Evolutionary conservation across 1,140 invertebrate genomes (phyloP), one percentile per base, ranked within the genome.

Genomic region (Philaenus spumarius): DNA sequence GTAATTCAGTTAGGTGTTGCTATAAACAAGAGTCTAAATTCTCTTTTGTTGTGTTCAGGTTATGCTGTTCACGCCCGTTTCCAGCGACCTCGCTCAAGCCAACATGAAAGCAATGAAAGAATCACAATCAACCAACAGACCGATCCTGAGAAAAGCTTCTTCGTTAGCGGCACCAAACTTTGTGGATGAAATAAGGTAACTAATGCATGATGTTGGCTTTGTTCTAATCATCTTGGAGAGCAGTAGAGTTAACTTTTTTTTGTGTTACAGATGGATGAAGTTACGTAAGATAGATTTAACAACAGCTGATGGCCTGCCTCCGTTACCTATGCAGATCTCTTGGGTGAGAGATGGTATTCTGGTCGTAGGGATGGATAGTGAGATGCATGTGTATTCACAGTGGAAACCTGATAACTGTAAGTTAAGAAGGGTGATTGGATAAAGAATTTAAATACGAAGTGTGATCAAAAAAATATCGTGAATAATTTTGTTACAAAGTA

Each of bases 331-430:
- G 89, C 93, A 97, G 70, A 90, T 98, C 61, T 96, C 93, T 0
- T 99, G 97, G 97, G 95, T 98, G 0, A 80, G 96, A 26, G 95
- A 97, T 68, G 97, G 97, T 2, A 95, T 99, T 61, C 76, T 99
- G 2, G 93, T 99, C 0, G 94, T 98, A 4, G 97, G 95, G 20
- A 98, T 99, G 95, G 94, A 98, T 69, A 98, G 95, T 26, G 97
- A 99, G 73, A 98, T 99, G 93, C 94, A 98, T 67, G 94, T 98
- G 0, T 99, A 98, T 70, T 96, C 94, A 0, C 97, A 99, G 71
- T 99, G 97, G 96, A 91, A 90, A 66, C 86, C 88, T 1, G 83
- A 84, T 17, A 53, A 53, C 19, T 12, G 50, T 53, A 19, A 53
- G 30, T 23, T 5, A 26, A 40, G n/a, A n/a, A n/a, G n/a, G n/a